phyloP scores from a whole-genome alignment of 2,113 vertebrate species.

The Paradoxurus hermaphroditus region DNA sequence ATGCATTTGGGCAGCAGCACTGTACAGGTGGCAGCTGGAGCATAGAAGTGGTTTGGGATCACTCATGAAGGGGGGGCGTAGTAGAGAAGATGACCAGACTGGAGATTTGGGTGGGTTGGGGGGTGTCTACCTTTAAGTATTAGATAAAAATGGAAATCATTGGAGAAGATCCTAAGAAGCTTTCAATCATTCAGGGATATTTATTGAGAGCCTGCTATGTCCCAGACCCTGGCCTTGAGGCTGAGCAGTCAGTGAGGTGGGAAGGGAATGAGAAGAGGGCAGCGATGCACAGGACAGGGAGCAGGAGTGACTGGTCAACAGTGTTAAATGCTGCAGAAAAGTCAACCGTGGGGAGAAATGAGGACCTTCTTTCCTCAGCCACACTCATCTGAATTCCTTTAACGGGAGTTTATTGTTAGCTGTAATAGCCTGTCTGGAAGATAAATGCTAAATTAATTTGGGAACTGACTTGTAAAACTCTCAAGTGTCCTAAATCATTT shows the following conservation, averaged over 20 bases:
- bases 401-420: neutral
- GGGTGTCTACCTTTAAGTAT: neutral
- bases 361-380: slow-evolving; percentile 10
- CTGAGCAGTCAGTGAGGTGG: neutral
- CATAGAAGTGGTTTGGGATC: neutral
- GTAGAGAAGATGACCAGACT: neutral
- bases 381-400: slow-evolving; percentile 55
- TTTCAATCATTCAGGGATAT: neutral
- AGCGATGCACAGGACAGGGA: neutral
- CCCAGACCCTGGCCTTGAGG: neutral
- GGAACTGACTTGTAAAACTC: slow-evolving; percentile 71
- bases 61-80: neutral
- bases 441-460: slow-evolving; percentile 76
- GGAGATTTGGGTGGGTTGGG: neutral
- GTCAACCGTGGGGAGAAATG: slow-evolving; percentile 43
- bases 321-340: neutral
- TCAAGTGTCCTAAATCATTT: slow-evolving; percentile 72
- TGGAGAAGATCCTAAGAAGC: neutral
- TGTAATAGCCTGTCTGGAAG: slow-evolving; percentile 64
- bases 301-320: neutral
- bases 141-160: neutral
- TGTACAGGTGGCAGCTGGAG: neutral
- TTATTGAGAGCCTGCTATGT: neutral
- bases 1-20: neutral
- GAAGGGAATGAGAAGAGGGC: neutral